phyloP scores from a whole-genome alignment of 2,888 invertebrate genomes.

The Lymantria monacha region DNA sequence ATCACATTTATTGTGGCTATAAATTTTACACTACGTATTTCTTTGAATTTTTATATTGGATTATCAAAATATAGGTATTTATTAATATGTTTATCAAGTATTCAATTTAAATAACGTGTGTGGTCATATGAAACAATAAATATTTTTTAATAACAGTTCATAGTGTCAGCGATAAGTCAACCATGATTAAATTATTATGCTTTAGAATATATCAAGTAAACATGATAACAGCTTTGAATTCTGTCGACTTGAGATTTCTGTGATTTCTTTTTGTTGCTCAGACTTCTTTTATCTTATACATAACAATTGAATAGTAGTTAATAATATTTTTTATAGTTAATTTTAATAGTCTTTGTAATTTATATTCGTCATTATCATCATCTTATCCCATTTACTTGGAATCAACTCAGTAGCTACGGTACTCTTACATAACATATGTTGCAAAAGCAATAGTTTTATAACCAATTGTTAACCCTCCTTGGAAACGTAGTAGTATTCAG shows the following conservation, averaged over 20 bases:
- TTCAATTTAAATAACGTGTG: slow-evolving; percentile 30
- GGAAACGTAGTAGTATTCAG: too few relatives aligned
- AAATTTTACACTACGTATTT: too few relatives aligned
- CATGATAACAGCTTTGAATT: slow-evolving; percentile 11
- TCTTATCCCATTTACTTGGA: too few relatives aligned
- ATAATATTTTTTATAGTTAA: not conserved
- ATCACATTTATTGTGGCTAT: too few relatives aligned
- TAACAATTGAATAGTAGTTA: not conserved
- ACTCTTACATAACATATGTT: too few relatives aligned
- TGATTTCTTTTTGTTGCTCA: slow-evolving; percentile 17
- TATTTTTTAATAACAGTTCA: slow-evolving; percentile 18
- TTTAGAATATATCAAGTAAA: slow-evolving; percentile 15
- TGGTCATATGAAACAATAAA: slow-evolving; percentile 23
- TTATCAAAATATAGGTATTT: slow-evolving; percentile 18
- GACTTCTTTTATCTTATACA: slow-evolving; percentile 4
- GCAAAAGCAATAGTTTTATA: too few relatives aligned
- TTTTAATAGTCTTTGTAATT: not conserved
- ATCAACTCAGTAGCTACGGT: too few relatives aligned
- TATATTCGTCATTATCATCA: too few relatives aligned
- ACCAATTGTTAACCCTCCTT: too few relatives aligned
- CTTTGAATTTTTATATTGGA: slow-evolving; percentile 4
- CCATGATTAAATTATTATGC: slow-evolving; percentile 13
- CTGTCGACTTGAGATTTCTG: slow-evolving; percentile 8
- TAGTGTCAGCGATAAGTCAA: slow-evolving; percentile 25
- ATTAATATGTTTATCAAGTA: slow-evolving; percentile 21